Evolutionary conservation across 2,797 vertebrate species (phyloP), one percentile per base, ranked within the genome.

Genomic region (Eulemur albifrons): DNA sequence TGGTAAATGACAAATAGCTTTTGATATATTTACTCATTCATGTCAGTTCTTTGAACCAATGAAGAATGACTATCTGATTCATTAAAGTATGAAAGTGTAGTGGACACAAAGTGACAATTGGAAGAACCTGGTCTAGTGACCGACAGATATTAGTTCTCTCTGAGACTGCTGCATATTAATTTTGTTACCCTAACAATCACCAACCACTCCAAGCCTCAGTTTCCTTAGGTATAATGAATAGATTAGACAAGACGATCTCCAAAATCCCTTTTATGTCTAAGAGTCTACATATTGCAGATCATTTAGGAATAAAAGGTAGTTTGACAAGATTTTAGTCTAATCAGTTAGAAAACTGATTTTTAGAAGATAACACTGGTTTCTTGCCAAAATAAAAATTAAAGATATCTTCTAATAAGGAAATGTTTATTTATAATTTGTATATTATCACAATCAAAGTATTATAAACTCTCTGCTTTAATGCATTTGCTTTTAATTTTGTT

Each of bases 401-500:
- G 25, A 45, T 77, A 59, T 35, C 0, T 83, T 93, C 52, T 45
- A 4, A 48, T 67, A 77, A 91, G 18, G 3, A 77, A 86, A 43
- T 75, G 12, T 27, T 21, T 32, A 45, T 72, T 84, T 73, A 73
- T 77, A 69, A 81, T 81, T 90, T 92, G 11, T 45, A 12, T 61
- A 50, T 87, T 96, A 85, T 76, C 48, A 45, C 11, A 88, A 93
- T 3, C 25, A 95, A 76, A 92, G 43, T 61, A 63, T 86, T 92
- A 43, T 21, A 93, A 90, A 70, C 27, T 38, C 7, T 90, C 15
- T 50, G 4, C 25, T 93, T 65, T 82, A 76, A 73, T 94, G 32
- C 1, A 75, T 65, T 93, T 77, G 9, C 0, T 54, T 96, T 96
- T 82, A 85, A 92, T 30, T 77, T 89, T 93, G 63, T 85, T 79